These are phyloP conservation scores for Xylocopa sonorina DNA, from an alignment of 1,140 invertebrate species.

Conservation along the genomic window DNA sequence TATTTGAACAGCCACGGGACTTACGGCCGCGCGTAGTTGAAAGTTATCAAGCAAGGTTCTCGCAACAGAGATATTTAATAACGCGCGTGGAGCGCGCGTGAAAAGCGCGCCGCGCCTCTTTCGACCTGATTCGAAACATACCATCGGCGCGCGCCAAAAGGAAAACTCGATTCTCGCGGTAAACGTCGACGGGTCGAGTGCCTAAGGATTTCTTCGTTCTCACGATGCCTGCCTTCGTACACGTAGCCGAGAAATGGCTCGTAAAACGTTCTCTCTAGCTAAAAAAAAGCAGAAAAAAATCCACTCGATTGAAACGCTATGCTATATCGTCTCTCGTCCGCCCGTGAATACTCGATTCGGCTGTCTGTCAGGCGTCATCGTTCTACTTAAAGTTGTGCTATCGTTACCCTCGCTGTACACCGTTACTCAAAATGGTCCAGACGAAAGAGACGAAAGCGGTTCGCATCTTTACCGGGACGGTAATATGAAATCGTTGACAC, in stretches of 20 bases:
- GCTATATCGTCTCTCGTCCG: background rate
- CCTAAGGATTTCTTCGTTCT: slow-evolving; percentile 17
- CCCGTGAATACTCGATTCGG: background rate
- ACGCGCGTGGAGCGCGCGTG: slow-evolving; percentile 21
- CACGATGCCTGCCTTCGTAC: background rate
- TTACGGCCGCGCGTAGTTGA: slow-evolving; percentile 17
- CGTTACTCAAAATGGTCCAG: background rate
- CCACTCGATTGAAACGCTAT: background rate
- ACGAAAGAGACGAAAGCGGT: no score
- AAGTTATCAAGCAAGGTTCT: slow-evolving; percentile 48
- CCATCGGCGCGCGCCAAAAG: slow-evolving; percentile 23
- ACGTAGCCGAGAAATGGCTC: background rate
- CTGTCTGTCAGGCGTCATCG: no score
- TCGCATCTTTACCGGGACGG: no score
- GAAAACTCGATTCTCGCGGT: slow-evolving; percentile 32
- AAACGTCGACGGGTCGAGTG: slow-evolving; percentile 3
- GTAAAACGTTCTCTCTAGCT: background rate
- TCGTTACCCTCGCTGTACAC: no score
- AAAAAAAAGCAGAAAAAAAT: no score
- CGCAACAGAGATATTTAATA: slow-evolving; percentile 42
- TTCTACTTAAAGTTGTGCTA: background rate
- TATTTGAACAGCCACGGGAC: background rate
- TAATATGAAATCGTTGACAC: background rate
- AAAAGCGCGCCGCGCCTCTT: slow-evolving; percentile 50
- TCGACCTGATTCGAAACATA: slow-evolving; percentile 48